Evolutionary conservation across 2,797 vertebrate species (phyloP).

Genomic region (Acanthurus leucopareius): DNA sequence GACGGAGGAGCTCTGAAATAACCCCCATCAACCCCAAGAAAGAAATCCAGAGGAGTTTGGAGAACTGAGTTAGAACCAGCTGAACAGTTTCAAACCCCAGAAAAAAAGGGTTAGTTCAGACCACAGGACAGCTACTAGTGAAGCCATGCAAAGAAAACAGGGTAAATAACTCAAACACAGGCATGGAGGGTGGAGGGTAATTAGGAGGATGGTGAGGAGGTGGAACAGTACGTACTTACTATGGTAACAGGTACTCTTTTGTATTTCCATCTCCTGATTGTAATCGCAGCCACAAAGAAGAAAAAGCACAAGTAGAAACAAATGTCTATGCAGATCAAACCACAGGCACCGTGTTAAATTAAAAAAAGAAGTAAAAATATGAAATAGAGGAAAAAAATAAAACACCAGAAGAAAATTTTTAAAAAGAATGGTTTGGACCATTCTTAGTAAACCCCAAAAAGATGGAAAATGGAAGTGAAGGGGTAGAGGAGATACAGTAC

Average conservation of each 20-base stretch:
- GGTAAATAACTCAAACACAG: slow-evolving; percentile 68
- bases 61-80: slow-evolving; percentile 18
- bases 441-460: slow-evolving; percentile 88
- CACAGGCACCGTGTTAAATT: slow-evolving; percentile 93
- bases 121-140: slow-evolving; percentile 72
- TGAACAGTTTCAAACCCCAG: slow-evolving; percentile 46
- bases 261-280: slow-evolving; percentile 99
- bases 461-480: slow-evolving; percentile 88
- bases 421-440: slow-evolving; percentile 90
- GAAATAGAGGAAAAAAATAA: slow-evolving; percentile 28
- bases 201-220: slow-evolving; percentile 65
- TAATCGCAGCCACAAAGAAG: slow-evolving; percentile 97
- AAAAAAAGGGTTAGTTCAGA: slow-evolving; percentile 67
- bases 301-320: slow-evolving; percentile 99
- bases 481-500: slow-evolving; percentile 83
- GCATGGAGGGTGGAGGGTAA: slow-evolving; percentile 67
- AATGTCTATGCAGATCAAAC: slow-evolving; percentile 96
- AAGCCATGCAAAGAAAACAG: slow-evolving; percentile 85
- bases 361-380: slow-evolving; percentile 62
- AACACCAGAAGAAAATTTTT: slow-evolving; percentile 53
- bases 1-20: slow-evolving; percentile 74
- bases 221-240: slow-evolving; percentile 96
- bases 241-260: slow-evolving; percentile 99
- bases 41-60: slow-evolving; percentile 39
- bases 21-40: slow-evolving; percentile 66